phyloP scores from a whole-genome alignment of 2,888 invertebrate genomes.

The Chaitophorus viminalis region DNA sequence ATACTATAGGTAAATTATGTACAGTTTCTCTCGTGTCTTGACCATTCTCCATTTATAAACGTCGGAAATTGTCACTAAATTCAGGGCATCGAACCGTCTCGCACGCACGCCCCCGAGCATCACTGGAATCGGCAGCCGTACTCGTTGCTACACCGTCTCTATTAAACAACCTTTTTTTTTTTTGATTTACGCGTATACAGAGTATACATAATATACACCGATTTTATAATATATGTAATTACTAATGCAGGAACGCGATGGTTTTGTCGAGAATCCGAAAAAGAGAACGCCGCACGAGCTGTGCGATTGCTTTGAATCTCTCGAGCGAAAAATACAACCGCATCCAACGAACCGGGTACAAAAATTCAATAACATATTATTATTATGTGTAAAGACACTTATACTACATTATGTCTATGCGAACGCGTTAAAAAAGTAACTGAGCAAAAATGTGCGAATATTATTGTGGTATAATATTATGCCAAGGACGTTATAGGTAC shows the following conservation, averaged over 20 bases:
- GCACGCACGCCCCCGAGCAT: background rate
- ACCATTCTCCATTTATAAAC: background rate
- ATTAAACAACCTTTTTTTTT: background rate
- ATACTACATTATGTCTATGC: too few species aligned
- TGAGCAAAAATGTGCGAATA: background rate
- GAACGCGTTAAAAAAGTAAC: background rate
- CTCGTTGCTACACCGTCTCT: background rate
- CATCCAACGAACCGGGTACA: too few species aligned
- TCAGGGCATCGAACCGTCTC: background rate
- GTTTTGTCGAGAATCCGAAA: too few species aligned
- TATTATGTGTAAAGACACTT: too few species aligned
- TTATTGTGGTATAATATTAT: background rate
- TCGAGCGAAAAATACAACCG: background rate
- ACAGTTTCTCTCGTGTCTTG: constrained; percentile 25
- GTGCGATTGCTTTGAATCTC: background rate
- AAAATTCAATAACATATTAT: too few species aligned
- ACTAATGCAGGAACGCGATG: too few species aligned
- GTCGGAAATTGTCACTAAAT: background rate
- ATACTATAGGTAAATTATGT: constrained; percentile 38
- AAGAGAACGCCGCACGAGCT: too few species aligned
- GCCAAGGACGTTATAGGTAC: too few species aligned
- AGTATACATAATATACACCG: too few species aligned
- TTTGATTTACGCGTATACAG: background rate
- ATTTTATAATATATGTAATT: background rate
- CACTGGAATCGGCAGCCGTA: background rate